phyloP scores from a whole-genome alignment of 2,888 invertebrate species.

The Incurvaria masculella region DNA sequence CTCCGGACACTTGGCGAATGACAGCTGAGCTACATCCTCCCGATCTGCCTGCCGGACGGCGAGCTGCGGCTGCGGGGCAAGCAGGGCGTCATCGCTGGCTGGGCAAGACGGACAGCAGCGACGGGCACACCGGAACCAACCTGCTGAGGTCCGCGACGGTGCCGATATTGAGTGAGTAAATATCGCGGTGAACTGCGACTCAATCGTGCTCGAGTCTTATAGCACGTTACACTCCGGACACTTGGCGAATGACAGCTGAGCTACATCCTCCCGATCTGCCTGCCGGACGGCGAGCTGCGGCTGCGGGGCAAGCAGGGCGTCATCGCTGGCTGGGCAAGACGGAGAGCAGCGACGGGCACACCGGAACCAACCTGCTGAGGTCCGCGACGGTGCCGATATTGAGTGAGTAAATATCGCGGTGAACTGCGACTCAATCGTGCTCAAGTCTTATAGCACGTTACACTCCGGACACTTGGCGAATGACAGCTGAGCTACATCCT shows the following conservation, averaged over 20 bases:
- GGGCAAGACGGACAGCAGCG: constrained; percentile 75
- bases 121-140: constrained; percentile 76
- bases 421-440: no score
- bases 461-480: no score
- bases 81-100: constrained; percentile 67
- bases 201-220: no score
- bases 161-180: constrained; percentile 74
- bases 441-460: no score
- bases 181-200: no score
- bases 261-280: constrained; percentile 77
- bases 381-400: constrained; percentile 81
- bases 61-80: constrained; percentile 37
- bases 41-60: constrained; percentile 70
- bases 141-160: constrained; percentile 76
- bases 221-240: no score
- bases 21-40: constrained; percentile 69
- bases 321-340: constrained; percentile 85
- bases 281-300: constrained; percentile 56
- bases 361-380: constrained; percentile 76
- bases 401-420: no score
- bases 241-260: no score
- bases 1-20: no score
- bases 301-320: constrained; percentile 38
- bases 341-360: constrained; percentile 66
- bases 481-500: constrained; percentile 69